Conservation (phyloP, 2,797 vertebrate genomes). For the Epinephelus awoara region DNA sequence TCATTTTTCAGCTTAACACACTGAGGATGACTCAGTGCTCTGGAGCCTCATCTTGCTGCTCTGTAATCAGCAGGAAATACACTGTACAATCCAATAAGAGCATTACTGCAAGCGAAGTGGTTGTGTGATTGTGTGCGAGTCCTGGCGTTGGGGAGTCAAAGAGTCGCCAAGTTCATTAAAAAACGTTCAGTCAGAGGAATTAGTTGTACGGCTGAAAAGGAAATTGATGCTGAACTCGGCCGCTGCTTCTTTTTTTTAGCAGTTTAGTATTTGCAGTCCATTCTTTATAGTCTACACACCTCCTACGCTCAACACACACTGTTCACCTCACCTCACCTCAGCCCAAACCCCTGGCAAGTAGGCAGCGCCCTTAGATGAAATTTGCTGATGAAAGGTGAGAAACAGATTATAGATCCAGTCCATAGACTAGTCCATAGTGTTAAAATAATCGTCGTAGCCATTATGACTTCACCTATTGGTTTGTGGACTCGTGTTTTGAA, state of each 20-base stretch:
- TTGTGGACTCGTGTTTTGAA: too few species aligned
- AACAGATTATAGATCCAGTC: constrained; percentile 21
- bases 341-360: constrained; percentile 2
- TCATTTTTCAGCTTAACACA: constrained; percentile 4
- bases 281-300: constrained; percentile 20
- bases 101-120: constrained; percentile 49
- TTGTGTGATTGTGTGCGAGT: constrained; percentile 17
- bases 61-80: constrained; percentile 65
- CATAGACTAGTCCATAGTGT: too few species aligned
- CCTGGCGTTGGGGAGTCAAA: background rate
- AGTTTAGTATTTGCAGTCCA: constrained; percentile 15
- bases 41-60: constrained; percentile 20
- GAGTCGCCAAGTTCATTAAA: constrained; percentile 66
- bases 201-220: constrained; percentile 37
- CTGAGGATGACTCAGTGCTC: constrained; percentile 42
- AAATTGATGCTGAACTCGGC: constrained; percentile 61
- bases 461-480: too few species aligned
- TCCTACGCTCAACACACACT: background rate
- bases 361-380: background rate
- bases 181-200: constrained; percentile 60
- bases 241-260: constrained; percentile 23
- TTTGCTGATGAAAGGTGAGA: constrained; percentile 24
- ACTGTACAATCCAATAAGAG: constrained; percentile 56
- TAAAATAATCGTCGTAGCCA: too few species aligned
- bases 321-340: constrained; percentile 10